phyloP scores from a whole-genome alignment of 2,113 vertebrate species.

The Pandion haliaetus region DNA sequence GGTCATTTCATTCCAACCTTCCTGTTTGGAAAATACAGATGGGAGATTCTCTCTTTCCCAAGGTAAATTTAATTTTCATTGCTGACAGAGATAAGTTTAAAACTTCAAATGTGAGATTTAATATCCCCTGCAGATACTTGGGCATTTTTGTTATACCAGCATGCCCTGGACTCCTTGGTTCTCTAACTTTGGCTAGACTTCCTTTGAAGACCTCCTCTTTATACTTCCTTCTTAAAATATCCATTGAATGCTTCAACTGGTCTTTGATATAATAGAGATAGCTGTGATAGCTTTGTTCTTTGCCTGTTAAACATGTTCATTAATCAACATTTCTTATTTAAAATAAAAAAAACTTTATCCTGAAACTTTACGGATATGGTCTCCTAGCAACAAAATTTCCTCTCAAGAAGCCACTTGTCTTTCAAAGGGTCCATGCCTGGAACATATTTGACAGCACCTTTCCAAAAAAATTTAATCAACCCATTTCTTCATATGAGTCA shows the following conservation, averaged over 20 bases:
- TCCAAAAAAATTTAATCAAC: not conserved
- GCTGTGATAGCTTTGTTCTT: conserved; percentile 43
- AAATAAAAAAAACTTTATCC: conserved; percentile 37
- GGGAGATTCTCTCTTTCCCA: not conserved
- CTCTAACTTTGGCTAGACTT: not conserved
- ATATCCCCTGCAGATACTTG: not conserved
- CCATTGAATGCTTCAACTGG: not conserved
- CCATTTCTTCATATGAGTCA: conserved; percentile 20
- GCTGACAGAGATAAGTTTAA: not conserved
- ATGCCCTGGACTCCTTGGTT: not conserved
- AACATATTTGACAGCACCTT: conserved; percentile 21
- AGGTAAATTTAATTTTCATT: not conserved
- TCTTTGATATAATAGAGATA: conserved; percentile 30
- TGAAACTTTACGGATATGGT: conserved; percentile 31
- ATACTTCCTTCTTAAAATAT: not conserved
- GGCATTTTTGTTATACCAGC: not conserved
- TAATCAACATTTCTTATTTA: conserved; percentile 54
- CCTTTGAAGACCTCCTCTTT: conserved; percentile 26
- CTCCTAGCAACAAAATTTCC: conserved; percentile 51
- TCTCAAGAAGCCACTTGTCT: conserved; percentile 38
- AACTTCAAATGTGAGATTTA: not conserved
- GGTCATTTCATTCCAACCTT: not conserved
- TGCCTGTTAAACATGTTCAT: conserved; percentile 23
- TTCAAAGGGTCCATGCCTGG: conserved; percentile 3
- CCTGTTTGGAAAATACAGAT: not conserved